A percentile compares a stretch with the other conserved stretches of the same genome.
Evolutionary conservation across 2,113 vertebrate genomes (phyloP).

Genomic region (Panthera tigris): DNA sequence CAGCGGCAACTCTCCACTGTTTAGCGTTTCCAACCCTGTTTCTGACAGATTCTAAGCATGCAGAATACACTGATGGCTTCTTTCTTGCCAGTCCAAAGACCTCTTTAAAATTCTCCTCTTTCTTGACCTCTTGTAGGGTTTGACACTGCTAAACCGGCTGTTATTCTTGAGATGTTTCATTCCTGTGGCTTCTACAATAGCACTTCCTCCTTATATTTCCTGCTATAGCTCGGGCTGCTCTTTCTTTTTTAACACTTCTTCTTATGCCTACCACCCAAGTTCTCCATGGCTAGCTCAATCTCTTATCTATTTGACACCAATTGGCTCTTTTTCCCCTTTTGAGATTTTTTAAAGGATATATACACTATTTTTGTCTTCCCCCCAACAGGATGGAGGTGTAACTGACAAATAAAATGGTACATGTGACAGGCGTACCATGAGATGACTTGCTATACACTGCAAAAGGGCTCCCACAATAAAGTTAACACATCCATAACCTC

Average conservation of each 20-base stretch:
- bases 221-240: not conserved
- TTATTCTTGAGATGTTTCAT: not conserved
- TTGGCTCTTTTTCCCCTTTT: not conserved
- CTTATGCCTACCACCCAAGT: not conserved
- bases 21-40: not conserved
- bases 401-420: not conserved
- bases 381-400: not conserved
- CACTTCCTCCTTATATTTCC: not conserved
- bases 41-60: not conserved
- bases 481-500: not conserved
- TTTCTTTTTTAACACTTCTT: not conserved
- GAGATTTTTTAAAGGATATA: not conserved
- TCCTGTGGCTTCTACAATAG: not conserved
- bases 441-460: not conserved
- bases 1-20: not conserved
- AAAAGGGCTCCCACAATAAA: not conserved
- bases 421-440: not conserved
- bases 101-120: slow-evolving; percentile 26
- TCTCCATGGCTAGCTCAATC: not conserved
- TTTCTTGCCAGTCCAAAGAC: not conserved
- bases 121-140: not conserved
- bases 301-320: not conserved
- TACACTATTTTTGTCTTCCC: not conserved
- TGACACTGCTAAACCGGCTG: not conserved
- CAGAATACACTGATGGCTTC: not conserved